phyloP scores from a whole-genome alignment of 2,113 vertebrate genomes.

The Notarius quadriscutis region DNA sequence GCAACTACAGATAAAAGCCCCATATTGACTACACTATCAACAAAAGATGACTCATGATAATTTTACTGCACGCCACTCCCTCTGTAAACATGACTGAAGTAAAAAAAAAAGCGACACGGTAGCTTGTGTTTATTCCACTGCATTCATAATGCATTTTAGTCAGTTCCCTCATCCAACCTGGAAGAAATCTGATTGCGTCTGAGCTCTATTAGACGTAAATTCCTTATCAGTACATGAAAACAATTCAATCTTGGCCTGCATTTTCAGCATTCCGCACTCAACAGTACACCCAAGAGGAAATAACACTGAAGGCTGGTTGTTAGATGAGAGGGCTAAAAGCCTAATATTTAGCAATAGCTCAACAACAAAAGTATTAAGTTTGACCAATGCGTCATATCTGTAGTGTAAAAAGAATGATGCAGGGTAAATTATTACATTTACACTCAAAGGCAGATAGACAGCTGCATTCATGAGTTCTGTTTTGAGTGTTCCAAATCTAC shows the following conservation, averaged over 20 bases:
- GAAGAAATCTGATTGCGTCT: not conserved
- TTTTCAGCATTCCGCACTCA: not conserved
- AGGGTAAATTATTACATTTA: not conserved
- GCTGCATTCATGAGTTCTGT: not conserved
- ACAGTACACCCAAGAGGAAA: not conserved
- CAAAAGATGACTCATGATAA: conserved; percentile 10
- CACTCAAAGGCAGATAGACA: not conserved
- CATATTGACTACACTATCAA: conserved; percentile 4
- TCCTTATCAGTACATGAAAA: not conserved
- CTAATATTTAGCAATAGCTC: not conserved
- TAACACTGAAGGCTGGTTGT: not conserved
- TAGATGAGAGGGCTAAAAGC: not conserved
- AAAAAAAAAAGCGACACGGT: not conserved
- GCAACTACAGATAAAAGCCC: not conserved
- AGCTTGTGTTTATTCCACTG: not conserved
- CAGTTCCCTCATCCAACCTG: not conserved
- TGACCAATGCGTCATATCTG: not conserved
- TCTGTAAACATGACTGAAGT: not conserved
- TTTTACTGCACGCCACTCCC: not conserved
- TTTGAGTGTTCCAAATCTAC: not conserved
- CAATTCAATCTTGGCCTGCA: not conserved
- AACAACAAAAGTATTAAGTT: not conserved
- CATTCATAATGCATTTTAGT: not conserved
- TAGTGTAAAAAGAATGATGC: not conserved
- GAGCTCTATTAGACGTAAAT: not conserved